These are phyloP conservation scores for Patiria miniata DNA, from an alignment of 35 echinoderm and acorn worm genomes.

Conservation along the genomic window DNA sequence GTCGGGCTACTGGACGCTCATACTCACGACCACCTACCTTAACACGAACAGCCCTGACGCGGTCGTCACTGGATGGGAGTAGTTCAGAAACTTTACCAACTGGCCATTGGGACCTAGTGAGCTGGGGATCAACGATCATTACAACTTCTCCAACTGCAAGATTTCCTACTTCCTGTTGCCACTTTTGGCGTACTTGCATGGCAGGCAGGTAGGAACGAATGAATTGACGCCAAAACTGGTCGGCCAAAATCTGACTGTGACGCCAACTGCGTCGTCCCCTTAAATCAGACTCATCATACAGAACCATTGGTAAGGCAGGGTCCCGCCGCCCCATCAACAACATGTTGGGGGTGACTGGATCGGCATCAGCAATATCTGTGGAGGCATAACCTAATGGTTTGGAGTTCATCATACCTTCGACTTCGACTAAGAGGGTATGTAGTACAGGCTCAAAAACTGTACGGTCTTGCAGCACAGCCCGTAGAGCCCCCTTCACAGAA, in stretches of 20 bases:
- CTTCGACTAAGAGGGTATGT: slow-evolving; percentile 42
- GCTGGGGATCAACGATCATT: slow-evolving; percentile 37
- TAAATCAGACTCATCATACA: slow-evolving; percentile 31
- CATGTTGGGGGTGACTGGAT: slow-evolving; percentile 46
- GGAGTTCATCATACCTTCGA: slow-evolving; percentile 46
- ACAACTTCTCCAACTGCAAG: slow-evolving; percentile 45
- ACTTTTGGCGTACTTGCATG: slow-evolving; percentile 46
- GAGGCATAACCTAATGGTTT: slow-evolving; percentile 57
- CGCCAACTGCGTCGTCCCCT: slow-evolving; percentile 39
- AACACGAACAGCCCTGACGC: slow-evolving; percentile 53
- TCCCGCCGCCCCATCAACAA: slow-evolving; percentile 40
- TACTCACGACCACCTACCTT: slow-evolving; percentile 28
- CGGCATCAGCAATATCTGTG: slow-evolving; percentile 40
- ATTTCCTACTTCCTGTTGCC: slow-evolving; percentile 34
- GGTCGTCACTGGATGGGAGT: slow-evolving; percentile 36
- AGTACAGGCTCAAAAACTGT: slow-evolving; percentile 12
- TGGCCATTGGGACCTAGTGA: slow-evolving; percentile 21
- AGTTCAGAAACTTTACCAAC: slow-evolving; percentile 36
- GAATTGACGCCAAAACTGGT: slow-evolving; percentile 62
- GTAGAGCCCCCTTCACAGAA: slow-evolving; percentile 33
- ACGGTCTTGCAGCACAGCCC: background rate
- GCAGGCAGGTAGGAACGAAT: slow-evolving; percentile 33
- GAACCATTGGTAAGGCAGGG: slow-evolving; percentile 25
- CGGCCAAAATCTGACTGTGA: slow-evolving; percentile 41
- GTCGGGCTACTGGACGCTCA: slow-evolving; percentile 47